A percentile compares a stretch with the other conserved stretches of the same genome.
These are phyloP conservation scores for Eupithecia tripunctaria DNA, from an alignment of 2,888 invertebrate genomes.

Conservation along the genomic window DNA sequence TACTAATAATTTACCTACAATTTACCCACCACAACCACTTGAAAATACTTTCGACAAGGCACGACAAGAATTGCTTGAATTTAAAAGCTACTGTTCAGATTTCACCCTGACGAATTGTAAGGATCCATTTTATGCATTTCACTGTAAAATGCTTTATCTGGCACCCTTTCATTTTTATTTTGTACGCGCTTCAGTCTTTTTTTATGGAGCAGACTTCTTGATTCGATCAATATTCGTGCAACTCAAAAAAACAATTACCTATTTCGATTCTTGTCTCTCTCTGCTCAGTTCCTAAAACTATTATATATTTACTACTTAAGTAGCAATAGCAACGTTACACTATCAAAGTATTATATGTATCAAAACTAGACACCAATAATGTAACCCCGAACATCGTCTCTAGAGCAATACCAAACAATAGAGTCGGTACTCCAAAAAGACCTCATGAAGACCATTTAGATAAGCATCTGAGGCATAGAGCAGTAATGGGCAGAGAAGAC, in stretches of 20 bases:
- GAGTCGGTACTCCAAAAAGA: slow-evolving; percentile 23
- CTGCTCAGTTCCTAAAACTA: background rate
- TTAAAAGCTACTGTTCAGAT: too few species aligned
- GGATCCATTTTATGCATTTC: background rate
- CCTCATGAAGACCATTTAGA: slow-evolving; percentile 24
- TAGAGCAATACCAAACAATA: slow-evolving; percentile 28
- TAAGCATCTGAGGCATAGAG: slow-evolving; percentile 30
- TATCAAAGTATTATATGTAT: background rate
- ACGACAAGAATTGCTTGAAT: too few species aligned
- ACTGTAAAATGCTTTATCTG: background rate
- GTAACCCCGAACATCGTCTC: slow-evolving; percentile 8
- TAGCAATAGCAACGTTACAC: background rate
- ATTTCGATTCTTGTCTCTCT: background rate
- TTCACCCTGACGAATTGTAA: background rate
- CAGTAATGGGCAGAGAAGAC: slow-evolving; percentile 26
- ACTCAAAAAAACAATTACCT: background rate
- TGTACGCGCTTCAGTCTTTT: background rate
- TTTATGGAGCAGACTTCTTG: background rate
- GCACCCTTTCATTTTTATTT: background rate
- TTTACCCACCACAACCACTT: too few species aligned
- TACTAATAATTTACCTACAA: too few species aligned
- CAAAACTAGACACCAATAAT: background rate
- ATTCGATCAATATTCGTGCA: background rate
- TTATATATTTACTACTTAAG: background rate
- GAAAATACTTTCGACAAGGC: too few species aligned